phyloP scores from a whole-genome alignment of 2,888 invertebrate genomes.

The Coleophora flavipennella region DNA sequence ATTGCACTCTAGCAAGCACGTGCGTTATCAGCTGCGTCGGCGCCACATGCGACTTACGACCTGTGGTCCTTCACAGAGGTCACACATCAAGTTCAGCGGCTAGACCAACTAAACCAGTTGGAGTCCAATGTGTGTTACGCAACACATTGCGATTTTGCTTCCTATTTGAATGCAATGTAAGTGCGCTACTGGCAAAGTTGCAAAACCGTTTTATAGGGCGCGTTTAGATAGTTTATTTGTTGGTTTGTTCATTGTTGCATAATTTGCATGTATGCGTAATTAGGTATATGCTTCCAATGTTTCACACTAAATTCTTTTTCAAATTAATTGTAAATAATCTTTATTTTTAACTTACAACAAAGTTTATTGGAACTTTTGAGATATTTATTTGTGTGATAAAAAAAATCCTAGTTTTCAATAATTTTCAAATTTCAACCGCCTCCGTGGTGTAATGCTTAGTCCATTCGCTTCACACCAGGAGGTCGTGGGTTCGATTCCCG shows the following conservation, averaged over 20 bases:
- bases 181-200: constrained; percentile 1
- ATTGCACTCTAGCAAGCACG: constrained; percentile 9
- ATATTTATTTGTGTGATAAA: no score
- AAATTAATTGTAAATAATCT: background rate
- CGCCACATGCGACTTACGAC: constrained; percentile 7
- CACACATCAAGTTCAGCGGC: constrained; percentile 16
- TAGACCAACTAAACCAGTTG: constrained; percentile 4
- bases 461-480: no score
- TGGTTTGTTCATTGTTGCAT: background rate
- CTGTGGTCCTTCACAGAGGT: constrained; percentile 14
- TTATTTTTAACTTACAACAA: no score
- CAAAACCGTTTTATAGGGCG: constrained; percentile 7
- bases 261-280: background rate
- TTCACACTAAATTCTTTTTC: background rate
- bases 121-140: constrained; percentile 2
- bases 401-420: no score
- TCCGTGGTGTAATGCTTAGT: no score
- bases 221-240: background rate
- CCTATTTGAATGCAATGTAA: background rate
- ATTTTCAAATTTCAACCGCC: no score
- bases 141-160: constrained; percentile 1
- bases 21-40: constrained; percentile 5
- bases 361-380: no score
- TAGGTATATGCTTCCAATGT: background rate
- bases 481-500: no score